These are phyloP conservation scores for Sisyra terminalis DNA, from an alignment of 2,888 invertebrate genomes.

Conservation along the genomic window DNA sequence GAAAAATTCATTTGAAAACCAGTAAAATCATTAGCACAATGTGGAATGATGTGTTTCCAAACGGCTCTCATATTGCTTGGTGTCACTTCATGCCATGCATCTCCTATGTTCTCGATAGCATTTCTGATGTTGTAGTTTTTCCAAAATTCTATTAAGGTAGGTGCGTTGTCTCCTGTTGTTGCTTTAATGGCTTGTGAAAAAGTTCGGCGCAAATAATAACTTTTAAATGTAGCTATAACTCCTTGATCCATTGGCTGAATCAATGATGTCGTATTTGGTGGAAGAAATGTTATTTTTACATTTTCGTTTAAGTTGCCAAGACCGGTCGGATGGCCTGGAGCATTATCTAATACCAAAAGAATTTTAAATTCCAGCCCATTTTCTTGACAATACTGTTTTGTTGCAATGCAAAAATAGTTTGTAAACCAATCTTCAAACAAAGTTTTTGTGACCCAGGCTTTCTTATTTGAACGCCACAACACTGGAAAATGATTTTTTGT, in stretches of 20 bases:
- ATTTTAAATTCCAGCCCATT: slow-evolving; percentile 5
- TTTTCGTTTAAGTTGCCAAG: neutral
- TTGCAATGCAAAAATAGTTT: slow-evolving; percentile 7
- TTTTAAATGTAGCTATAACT: neutral
- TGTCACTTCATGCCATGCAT: slow-evolving; percentile 9
- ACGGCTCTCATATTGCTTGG: slow-evolving; percentile 1
- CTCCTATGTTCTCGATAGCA: slow-evolving; percentile 8
- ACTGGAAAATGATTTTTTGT: slow-evolving; percentile 11
- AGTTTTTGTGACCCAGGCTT: slow-evolving; percentile 7
- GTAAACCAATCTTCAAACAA: slow-evolving; percentile 8
- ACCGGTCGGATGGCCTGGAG: neutral
- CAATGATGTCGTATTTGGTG: neutral
- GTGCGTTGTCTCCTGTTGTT: neutral
- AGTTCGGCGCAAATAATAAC: neutral
- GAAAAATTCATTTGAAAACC: slow-evolving; percentile 8
- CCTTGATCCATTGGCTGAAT: neutral
- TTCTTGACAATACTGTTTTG: slow-evolving; percentile 4
- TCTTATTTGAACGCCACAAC: slow-evolving; percentile 6
- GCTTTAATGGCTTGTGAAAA: no score
- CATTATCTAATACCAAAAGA: neutral
- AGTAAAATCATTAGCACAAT: slow-evolving; percentile 8
- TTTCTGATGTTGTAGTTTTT: slow-evolving; percentile 8
- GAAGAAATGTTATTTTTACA: neutral
- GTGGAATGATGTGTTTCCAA: slow-evolving; percentile 7
- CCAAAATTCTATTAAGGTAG: slow-evolving; percentile 7